These are phyloP conservation scores for Cephus sareptanus DNA, from an alignment of 2,888 invertebrate genomes.

Conservation along the genomic window DNA sequence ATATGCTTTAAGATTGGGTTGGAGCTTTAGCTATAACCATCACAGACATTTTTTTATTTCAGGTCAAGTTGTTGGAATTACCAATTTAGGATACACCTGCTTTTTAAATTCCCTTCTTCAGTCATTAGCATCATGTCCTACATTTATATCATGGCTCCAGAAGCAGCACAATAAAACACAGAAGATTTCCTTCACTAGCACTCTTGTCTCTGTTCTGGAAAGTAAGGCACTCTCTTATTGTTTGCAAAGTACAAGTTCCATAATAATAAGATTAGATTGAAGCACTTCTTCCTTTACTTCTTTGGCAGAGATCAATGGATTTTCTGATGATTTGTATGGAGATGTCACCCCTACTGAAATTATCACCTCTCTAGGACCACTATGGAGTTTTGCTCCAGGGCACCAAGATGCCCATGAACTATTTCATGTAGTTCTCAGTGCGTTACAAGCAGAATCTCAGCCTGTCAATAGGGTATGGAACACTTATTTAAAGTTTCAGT, in stretches of 20 bases:
- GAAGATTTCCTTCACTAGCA: slow-evolving; percentile 79
- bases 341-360: slow-evolving; percentile 57
- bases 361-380: slow-evolving; percentile 74
- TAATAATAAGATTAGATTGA: neutral
- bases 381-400: slow-evolving; percentile 89
- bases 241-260: neutral
- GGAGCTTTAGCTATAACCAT: neutral
- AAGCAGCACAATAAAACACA: slow-evolving; percentile 72
- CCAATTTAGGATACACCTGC: slow-evolving; percentile 92
- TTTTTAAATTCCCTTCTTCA: slow-evolving; percentile 93
- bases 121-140: slow-evolving; percentile 88
- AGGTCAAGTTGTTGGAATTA: slow-evolving; percentile 85
- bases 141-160: slow-evolving; percentile 85
- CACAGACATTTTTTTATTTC: slow-evolving; percentile 40
- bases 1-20: slow-evolving; percentile 10
- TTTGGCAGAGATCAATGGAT: slow-evolving; percentile 56
- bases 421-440: slow-evolving; percentile 88
- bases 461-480: slow-evolving; percentile 70
- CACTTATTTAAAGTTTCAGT: neutral
- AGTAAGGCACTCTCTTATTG: slow-evolving; percentile 65
- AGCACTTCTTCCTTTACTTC: neutral
- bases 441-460: slow-evolving; percentile 87
- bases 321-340: slow-evolving; percentile 54
- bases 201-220: slow-evolving; percentile 80
- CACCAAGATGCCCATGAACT: slow-evolving; percentile 96